Conservation (phyloP, 2,797 vertebrate species). For the Triplophysa bombifrons region DNA sequence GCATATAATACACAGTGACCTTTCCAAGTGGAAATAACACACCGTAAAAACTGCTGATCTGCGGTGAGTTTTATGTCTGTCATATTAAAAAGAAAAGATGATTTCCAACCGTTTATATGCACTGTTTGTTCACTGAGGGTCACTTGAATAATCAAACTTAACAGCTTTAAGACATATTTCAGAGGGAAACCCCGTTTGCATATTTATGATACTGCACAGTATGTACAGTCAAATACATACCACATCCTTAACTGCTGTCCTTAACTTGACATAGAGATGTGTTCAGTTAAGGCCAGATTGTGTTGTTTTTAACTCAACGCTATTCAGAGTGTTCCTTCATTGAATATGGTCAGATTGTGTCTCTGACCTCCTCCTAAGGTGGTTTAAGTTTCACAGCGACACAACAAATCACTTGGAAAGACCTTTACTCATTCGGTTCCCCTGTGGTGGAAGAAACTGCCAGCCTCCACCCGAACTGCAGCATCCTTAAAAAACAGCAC, state of each 20-base stretch:
- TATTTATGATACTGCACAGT: too few species aligned
- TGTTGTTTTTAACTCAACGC: too few species aligned
- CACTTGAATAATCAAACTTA: slow-evolving; percentile 30
- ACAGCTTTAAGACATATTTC: slow-evolving; percentile 9
- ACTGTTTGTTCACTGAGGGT: background rate
- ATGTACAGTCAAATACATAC: too few species aligned
- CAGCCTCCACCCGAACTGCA: too few species aligned
- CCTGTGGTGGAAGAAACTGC: too few species aligned
- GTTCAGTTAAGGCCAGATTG: background rate
- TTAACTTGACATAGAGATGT: too few species aligned
- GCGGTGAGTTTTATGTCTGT: slow-evolving; percentile 26
- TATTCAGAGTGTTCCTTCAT: background rate
- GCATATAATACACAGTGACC: slow-evolving; percentile 31
- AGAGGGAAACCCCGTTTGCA: too few species aligned
- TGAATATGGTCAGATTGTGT: background rate
- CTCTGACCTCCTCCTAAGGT: background rate
- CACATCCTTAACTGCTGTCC: too few species aligned
- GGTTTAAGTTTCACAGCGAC: background rate
- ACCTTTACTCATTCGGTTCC: too few species aligned
- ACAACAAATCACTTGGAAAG: too few species aligned
- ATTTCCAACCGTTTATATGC: slow-evolving; percentile 20
- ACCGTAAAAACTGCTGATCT: slow-evolving; percentile 28
- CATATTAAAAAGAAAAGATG: slow-evolving; percentile 18
- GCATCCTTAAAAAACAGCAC: too few species aligned
- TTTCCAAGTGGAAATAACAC: slow-evolving; percentile 15